Evolutionary conservation across 2,888 invertebrate genomes (phyloP).

Genomic region (Hylaea fasciaria): DNA sequence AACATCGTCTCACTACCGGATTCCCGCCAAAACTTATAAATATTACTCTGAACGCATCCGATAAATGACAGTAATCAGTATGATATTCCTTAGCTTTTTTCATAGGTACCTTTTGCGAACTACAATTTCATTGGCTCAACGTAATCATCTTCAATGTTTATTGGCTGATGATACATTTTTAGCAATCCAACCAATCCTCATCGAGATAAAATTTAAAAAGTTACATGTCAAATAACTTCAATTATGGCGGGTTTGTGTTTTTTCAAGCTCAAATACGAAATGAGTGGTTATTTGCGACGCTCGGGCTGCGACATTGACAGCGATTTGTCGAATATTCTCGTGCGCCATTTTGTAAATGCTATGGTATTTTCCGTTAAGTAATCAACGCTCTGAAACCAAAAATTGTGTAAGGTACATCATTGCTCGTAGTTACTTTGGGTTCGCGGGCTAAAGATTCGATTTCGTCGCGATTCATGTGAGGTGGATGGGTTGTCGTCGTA

Average conservation of each 20-base stretch:
- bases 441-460: slow-evolving; percentile 49
- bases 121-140: not conserved
- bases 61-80: too few relatives aligned
- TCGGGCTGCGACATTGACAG: slow-evolving; percentile 81
- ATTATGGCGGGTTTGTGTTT: slow-evolving; percentile 83
- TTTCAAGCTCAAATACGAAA: slow-evolving; percentile 82
- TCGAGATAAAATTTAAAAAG: slow-evolving; percentile 7
- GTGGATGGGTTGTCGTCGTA: slow-evolving; percentile 45
- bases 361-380: slow-evolving; percentile 77
- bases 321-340: slow-evolving; percentile 78
- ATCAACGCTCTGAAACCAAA: slow-evolving; percentile 61
- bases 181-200: slow-evolving; percentile 3
- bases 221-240: slow-evolving; percentile 56
- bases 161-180: not conserved
- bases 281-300: slow-evolving; percentile 80
- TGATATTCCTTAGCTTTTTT: too few relatives aligned
- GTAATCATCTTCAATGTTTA: not conserved
- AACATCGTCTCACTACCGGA: too few relatives aligned
- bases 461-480: slow-evolving; percentile 59
- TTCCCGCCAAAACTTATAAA: too few relatives aligned
- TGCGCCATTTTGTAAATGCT: slow-evolving; percentile 82
- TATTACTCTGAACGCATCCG: too few relatives aligned
- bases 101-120: not conserved
- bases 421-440: slow-evolving; percentile 51
- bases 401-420: slow-evolving; percentile 68